Evolutionary conservation across 1,140 invertebrate genomes (phyloP).

Genomic region (Pollicipes pollicipes): DNA sequence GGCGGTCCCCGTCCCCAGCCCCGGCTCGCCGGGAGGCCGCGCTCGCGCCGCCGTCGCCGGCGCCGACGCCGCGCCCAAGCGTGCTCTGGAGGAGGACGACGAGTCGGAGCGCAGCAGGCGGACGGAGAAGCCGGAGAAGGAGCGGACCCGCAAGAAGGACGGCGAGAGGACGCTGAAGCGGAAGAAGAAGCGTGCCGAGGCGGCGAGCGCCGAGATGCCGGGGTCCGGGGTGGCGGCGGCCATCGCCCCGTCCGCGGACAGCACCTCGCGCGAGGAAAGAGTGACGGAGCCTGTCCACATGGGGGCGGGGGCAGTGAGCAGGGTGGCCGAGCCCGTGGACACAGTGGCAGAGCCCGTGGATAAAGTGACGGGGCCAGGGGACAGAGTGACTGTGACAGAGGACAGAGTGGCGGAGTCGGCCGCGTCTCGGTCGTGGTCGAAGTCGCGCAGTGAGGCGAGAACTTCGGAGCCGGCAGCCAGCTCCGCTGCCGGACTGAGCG

Average conservation of each 20-base stretch:
- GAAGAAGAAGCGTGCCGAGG: background rate
- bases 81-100: background rate
- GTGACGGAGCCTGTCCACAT: no score
- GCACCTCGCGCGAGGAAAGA: background rate
- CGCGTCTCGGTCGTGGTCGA: no score
- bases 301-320: no score
- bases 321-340: no score
- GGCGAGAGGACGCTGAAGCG: background rate
- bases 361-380: no score
- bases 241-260: no score
- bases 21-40: conserved; percentile 4
- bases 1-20: background rate
- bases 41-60: conserved; percentile 1
- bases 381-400: background rate
- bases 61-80: background rate
- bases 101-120: background rate
- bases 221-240: no score
- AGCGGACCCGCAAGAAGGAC: background rate
- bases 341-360: no score
- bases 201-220: background rate
- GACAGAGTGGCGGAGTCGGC: no score
- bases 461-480: no score
- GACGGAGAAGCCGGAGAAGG: background rate
- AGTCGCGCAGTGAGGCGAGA: no score
- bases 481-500: no score